Evolutionary conservation across 2,797 vertebrate species (phyloP), one percentile per base, ranked within the genome.

Genomic region (Scomberomorus guttatus): DNA sequence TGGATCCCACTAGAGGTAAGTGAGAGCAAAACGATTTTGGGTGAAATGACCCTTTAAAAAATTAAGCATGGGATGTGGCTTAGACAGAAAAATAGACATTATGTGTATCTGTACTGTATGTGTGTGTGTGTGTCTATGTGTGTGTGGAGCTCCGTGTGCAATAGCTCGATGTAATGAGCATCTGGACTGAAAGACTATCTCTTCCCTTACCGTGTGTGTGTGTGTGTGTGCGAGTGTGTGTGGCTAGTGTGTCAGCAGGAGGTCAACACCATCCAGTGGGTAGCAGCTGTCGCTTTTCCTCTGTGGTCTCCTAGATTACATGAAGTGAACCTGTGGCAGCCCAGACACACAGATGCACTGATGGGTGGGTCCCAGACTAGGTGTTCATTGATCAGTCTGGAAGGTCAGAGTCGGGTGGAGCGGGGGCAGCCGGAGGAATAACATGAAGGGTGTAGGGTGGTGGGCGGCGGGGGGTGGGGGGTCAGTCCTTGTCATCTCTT

Each of bases 311-410:
- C 37, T 74, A 87, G 77, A 88, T 86, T 89, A 81, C 74, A 88
- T 66, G 50, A 72, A 72, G 65, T 65, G 66, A 83, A 83, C 67
- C 74, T 77, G 60, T 20, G 37, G 77, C 20, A 2, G 20, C 39
- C 48, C 84, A 75, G 81, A 90, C 79, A 22, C 63, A 17, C 74
- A 79, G 64, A 79, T 72, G 62, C 27, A 11, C 51, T 77, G 76
- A 81, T 68, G 80, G 86, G 81, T 32, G 85, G 52, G 60, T 64
- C 81, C 77, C 72, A 83, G 85, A 84, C 82, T 48, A 71, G 80
- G 79, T 89, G 82, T 80, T 78, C 91, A 92, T 91, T 89, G 92
- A 93, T 93, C 77, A 87, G 84, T 89, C 84, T 87, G 68, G 77
- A 81, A 83, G 87, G 90, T 86, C 85, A 72, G 73, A 72, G 82